Percentiles rank a stretch among this genome's conserved stretches.
Conservation (phyloP, 1,140 invertebrate genomes). For the Xylocopa sonorina region DNA sequence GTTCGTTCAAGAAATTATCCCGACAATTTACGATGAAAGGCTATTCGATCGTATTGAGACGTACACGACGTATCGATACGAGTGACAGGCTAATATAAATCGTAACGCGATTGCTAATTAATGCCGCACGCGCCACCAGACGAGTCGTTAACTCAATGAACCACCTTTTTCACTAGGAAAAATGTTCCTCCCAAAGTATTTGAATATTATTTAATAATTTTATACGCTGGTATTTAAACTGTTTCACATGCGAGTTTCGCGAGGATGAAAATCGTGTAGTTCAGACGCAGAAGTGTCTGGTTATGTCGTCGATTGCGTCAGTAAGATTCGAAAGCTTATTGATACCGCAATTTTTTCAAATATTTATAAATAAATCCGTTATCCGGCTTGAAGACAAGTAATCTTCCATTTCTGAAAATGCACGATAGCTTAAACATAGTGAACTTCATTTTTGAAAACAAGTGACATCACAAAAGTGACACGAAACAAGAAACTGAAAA, state of each 20-base stretch:
- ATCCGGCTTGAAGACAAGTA: conserved; percentile 10
- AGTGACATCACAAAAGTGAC: neutral
- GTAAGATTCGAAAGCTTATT: neutral
- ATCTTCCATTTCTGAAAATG: neutral
- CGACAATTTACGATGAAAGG: conserved; percentile 20
- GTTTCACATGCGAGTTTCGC: neutral
- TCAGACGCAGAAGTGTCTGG: neutral
- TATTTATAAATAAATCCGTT: conserved; percentile 12
- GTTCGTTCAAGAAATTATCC: conserved; percentile 16
- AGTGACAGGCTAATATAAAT: neutral
- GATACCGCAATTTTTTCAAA: neutral
- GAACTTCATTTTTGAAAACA: neutral
- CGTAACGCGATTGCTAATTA: neutral
- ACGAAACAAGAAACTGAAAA: neutral
- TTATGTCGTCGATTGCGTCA: neutral
- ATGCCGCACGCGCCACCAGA: neutral
- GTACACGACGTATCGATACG: neutral
- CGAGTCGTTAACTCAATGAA: neutral
- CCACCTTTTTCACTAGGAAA: neutral
- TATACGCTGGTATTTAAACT: too few species aligned
- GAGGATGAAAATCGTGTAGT: neutral
- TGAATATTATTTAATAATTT: neutral
- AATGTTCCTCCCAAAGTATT: neutral
- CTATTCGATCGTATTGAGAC: neutral
- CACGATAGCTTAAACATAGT: neutral